Conservation (phyloP, 2,113 vertebrate genomes). For the Scomber japonicus region DNA sequence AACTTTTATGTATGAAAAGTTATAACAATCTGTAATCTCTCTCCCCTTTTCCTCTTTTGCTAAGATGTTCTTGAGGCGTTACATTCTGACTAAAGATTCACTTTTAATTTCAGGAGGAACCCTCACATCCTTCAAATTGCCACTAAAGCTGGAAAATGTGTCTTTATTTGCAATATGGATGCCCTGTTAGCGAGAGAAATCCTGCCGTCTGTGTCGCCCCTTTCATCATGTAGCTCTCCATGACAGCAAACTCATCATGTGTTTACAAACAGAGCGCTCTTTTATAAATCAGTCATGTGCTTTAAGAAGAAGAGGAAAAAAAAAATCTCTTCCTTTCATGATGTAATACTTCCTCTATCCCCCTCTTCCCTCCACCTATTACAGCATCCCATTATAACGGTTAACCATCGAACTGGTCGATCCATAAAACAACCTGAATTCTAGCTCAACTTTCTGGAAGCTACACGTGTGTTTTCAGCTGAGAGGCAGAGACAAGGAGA, state of each 20-base stretch:
- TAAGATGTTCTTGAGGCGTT: too few species aligned
- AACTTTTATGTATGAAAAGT: too few species aligned
- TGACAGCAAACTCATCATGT: conserved; percentile 56
- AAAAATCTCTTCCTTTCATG: conserved; percentile 1
- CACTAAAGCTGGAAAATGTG: neutral
- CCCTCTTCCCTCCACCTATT: neutral
- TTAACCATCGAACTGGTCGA: neutral
- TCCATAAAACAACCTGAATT: neutral
- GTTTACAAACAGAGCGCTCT: conserved; percentile 57
- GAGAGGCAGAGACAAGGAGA: too few species aligned
- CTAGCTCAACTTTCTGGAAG: neutral
- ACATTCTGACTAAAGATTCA: too few species aligned
- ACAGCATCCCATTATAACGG: neutral
- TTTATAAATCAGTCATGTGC: conserved; percentile 62
- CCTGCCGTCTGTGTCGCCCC: neutral
- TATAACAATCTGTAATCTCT: too few species aligned
- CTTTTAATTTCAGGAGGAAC: too few species aligned
- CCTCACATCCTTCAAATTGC: neutral
- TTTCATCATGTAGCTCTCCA: conserved; percentile 4
- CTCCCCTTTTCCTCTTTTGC: too few species aligned
- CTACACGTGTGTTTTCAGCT: neutral
- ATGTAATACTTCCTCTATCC: conserved; percentile 6
- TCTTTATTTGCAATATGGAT: neutral
- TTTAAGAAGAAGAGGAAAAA: conserved; percentile 11
- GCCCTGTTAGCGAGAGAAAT: neutral